phyloP scores from a whole-genome alignment of 2,113 vertebrate genomes.

The Scytalopus superciliaris region DNA sequence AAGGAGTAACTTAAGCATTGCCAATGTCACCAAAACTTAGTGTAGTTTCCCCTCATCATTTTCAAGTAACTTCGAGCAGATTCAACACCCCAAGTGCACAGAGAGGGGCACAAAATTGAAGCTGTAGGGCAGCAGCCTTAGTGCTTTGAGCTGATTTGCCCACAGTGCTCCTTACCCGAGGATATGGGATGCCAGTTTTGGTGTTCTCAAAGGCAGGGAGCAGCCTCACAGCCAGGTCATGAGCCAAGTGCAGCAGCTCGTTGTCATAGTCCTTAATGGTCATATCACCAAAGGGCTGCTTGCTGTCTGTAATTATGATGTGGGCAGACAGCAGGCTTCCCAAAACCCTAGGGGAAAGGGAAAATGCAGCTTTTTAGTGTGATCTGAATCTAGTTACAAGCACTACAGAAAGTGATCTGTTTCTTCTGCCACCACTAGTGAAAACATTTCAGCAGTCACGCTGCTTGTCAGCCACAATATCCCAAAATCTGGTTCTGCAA shows the following conservation, averaged over 20 bases:
- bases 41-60: neutral
- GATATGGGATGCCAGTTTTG: constrained; percentile 94
- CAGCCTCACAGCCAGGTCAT: constrained; percentile 91
- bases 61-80: neutral
- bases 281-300: constrained; percentile 93
- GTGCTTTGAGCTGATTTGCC: fast-evolving
- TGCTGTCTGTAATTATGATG: constrained; percentile 92
- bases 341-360: constrained; percentile 80
- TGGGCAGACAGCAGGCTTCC: constrained; percentile 96
- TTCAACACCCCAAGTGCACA: neutral
- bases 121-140: fast-evolving
- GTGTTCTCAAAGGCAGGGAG: constrained; percentile 98
- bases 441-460: fast-evolving
- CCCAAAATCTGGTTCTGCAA: neutral
- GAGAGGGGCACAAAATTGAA: fast-evolving
- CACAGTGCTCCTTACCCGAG: constrained; percentile 77
- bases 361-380: neutral
- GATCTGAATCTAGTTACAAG: neutral
- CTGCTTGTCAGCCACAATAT: neutral
- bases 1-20: neutral
- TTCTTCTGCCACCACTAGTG: neutral
- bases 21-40: neutral
- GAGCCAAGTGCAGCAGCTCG: constrained; percentile 92
- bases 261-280: constrained; percentile 89
- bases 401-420: neutral